phyloP scores from a whole-genome alignment of 2,797 vertebrate species.

The Acridotheres tristis region DNA sequence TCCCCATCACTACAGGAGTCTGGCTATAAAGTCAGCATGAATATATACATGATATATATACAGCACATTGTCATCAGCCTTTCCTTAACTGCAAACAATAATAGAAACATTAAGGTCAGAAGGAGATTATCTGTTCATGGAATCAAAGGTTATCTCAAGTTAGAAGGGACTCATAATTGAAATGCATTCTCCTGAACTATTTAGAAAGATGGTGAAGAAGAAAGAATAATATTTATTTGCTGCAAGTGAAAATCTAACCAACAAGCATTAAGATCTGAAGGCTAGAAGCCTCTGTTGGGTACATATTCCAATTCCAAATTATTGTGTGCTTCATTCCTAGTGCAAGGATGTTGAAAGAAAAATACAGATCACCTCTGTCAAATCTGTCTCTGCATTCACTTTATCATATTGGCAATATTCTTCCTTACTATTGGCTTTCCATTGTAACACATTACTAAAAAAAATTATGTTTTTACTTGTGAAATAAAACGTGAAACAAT shows the following conservation, averaged over 20 bases:
- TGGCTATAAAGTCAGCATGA: neutral
- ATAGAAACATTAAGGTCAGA: neutral
- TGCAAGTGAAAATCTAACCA: neutral
- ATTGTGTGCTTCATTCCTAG: neutral
- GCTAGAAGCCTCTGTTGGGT: neutral
- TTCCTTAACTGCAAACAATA: neutral
- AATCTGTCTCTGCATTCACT: neutral
- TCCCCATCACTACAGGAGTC: neutral
- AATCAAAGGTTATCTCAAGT: neutral
- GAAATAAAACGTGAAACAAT: slow-evolving; percentile 17
- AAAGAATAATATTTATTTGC: neutral
- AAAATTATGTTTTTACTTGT: slow-evolving; percentile 23
- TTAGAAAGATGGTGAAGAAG: neutral
- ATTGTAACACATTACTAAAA: slow-evolving; percentile 46
- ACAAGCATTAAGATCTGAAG: neutral
- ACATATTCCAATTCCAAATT: neutral
- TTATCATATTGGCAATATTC: slow-evolving; percentile 9
- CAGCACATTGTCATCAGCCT: neutral
- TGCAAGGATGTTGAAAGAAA: slow-evolving; percentile 4
- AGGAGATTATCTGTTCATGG: neutral
- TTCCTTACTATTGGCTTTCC: slow-evolving; percentile 35
- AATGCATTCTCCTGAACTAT: neutral
- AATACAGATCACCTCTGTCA: slow-evolving; percentile 47
- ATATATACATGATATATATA: neutral
- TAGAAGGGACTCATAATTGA: neutral